phyloP scores from a whole-genome alignment of 2,113 vertebrate genomes.

The Calonectris borealis region DNA sequence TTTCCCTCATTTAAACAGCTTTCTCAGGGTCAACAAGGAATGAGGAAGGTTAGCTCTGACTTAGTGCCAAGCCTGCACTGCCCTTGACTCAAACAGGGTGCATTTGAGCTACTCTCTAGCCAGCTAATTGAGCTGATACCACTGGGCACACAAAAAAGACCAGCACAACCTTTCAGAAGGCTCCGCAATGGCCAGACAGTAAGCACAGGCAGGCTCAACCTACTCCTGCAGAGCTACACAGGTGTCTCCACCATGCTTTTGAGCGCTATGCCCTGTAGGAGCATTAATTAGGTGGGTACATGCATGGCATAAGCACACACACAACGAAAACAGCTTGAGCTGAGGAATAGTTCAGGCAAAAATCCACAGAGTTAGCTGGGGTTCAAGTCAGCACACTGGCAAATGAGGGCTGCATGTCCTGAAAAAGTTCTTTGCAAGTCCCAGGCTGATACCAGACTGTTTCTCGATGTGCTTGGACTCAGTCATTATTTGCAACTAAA shows the following conservation, averaged over 20 bases:
- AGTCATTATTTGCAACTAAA: neutral
- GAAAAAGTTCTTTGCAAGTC: neutral
- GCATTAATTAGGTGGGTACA: neutral
- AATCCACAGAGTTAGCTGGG: neutral
- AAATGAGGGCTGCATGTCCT: neutral
- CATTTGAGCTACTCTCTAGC: neutral
- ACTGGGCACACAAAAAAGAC: neutral
- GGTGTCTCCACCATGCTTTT: neutral
- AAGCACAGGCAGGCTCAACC: neutral
- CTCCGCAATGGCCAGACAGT: neutral
- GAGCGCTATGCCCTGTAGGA: neutral
- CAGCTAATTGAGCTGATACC: neutral
- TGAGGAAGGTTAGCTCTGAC: neutral
- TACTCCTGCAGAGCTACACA: neutral
- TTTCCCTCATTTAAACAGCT: neutral
- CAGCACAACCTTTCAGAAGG: neutral
- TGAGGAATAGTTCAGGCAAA: neutral
- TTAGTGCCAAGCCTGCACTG: neutral
- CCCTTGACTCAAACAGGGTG: neutral
- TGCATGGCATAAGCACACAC: neutral
- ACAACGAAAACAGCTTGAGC: neutral
- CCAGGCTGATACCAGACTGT: neutral
- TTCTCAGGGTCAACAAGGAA: neutral
- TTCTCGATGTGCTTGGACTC: neutral
- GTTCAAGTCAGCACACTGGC: neutral